A percentile compares a stretch with the other conserved stretches of the same genome.
Conservation (phyloP, 2,797 vertebrate species). For the Aldrovandia affinis region DNA sequence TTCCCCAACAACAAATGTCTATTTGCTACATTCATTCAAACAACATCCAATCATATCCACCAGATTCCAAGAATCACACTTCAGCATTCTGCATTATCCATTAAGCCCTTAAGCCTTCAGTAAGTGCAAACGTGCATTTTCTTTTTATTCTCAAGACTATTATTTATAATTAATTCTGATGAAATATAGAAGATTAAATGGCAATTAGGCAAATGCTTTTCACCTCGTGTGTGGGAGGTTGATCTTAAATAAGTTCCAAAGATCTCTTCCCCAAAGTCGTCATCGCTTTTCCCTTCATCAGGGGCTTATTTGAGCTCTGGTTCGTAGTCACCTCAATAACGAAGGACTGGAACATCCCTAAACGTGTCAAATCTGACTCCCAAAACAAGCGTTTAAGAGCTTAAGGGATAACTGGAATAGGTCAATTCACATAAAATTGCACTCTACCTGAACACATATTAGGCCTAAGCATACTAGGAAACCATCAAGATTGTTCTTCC, state of each 20-base stretch:
- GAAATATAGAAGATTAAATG: background rate
- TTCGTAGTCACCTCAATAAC: background rate
- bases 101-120: background rate
- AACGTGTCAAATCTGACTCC: too few species aligned
- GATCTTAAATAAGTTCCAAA: background rate
- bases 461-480: too few species aligned
- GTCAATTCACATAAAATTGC: too few species aligned
- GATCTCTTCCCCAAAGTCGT: too few species aligned
- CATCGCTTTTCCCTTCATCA: too few species aligned
- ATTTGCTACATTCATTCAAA: background rate
- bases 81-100: background rate
- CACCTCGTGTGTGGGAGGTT: background rate
- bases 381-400: too few species aligned
- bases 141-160: background rate
- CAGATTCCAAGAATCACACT: background rate
- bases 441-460: too few species aligned
- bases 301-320: background rate
- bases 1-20: background rate
- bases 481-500: too few species aligned
- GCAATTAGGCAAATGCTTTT: background rate
- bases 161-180: constrained; percentile 2
- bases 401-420: too few species aligned
- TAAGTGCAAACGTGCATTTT: background rate
- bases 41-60: background rate
- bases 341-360: too few species aligned